These are phyloP conservation scores for Solen grandis DNA, from an alignment of 1,140 invertebrate genomes.

Conservation along the genomic window DNA sequence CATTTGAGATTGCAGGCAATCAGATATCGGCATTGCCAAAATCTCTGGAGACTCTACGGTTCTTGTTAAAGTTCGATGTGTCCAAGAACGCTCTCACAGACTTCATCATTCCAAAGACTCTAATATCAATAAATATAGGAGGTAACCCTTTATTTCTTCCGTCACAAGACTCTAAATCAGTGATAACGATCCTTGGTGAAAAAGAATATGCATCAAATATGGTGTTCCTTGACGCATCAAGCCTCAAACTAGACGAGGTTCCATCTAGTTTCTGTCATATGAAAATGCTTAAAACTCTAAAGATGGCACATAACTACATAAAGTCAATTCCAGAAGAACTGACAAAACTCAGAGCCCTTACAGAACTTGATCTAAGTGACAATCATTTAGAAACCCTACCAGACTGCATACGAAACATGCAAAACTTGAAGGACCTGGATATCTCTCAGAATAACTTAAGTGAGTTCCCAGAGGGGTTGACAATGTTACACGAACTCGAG, in stretches of 20 bases:
- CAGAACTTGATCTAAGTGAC: conserved; percentile 69
- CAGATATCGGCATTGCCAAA: conserved; percentile 71
- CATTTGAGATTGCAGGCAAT: conserved; percentile 64
- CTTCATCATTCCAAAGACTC: conserved; percentile 70
- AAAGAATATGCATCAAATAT: conserved; percentile 65
- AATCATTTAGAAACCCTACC: conserved; percentile 70
- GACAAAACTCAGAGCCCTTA: conserved; percentile 66
- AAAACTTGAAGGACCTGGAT: conserved; percentile 66
- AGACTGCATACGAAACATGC: conserved; percentile 64
- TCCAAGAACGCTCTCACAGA: conserved; percentile 71
- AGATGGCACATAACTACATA: conserved; percentile 69
- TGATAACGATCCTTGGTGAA: conserved; percentile 64
- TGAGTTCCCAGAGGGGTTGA: conserved; percentile 67
- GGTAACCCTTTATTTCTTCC: conserved; percentile 73
- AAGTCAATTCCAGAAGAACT: conserved; percentile 70
- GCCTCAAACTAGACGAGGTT: conserved; percentile 74
- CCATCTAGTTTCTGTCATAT: conserved; percentile 65
- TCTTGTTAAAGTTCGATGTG: conserved; percentile 69
- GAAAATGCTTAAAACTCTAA: conserved; percentile 66
- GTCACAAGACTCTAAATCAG: conserved; percentile 63
- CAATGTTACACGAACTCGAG: conserved; percentile 68
- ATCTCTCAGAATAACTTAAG: conserved; percentile 72
- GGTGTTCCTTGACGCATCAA: conserved; percentile 68
- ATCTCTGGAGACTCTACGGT: conserved; percentile 63
- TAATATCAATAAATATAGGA: conserved; percentile 69